Evolutionary conservation across 2,888 invertebrate genomes (phyloP), one percentile per base, ranked within the genome.

Genomic region (Drosophila rubida): DNA sequence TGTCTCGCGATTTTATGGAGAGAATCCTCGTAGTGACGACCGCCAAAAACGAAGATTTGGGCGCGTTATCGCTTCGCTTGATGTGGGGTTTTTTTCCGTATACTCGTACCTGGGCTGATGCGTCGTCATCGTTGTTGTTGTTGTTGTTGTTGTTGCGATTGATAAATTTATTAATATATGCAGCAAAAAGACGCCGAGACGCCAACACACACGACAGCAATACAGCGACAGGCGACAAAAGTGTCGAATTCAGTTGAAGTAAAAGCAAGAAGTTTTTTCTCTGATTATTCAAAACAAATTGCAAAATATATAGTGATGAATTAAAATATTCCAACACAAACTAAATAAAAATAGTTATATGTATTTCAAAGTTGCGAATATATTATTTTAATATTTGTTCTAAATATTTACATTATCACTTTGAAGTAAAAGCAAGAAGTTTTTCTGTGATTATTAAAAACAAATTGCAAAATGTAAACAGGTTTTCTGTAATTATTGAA

Each of bases 141-240:
- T n/a, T 19, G 3, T 65, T 42, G 53, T 44, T 51, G 37, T 9
- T 30, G 42, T 25, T 65, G 54, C 13, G 60, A 50, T 39, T 39
- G 68, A 39, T 55, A 53, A 69, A 62, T 78, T 73, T 80, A 75
- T 83, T 76, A 76, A 80, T 78, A 66, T 69, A 73, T 67, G 69
- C 79, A 68, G 58, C 57, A 42, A 51, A 69, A 53, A 35, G 41
- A 39, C 19, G 25, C 25, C 51, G 32, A 30, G 67, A 58, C 51
- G 39, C 61, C 65, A 62, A 69, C 64, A 71, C 46, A 66, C n/a
- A 41, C 14, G 46, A n/a, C n/a, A 44, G 22, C 14, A 11, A 46
- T 14, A 8, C 16, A 27, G 25, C 7, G 22, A 0, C 71, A 71
- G 78, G 75, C 46, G 54, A 64, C 78, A 68, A 75, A 69, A 45